These are phyloP conservation scores for Aptenodytes patagonicus DNA, from an alignment of 2,113 vertebrate species.

Conservation along the genomic window DNA sequence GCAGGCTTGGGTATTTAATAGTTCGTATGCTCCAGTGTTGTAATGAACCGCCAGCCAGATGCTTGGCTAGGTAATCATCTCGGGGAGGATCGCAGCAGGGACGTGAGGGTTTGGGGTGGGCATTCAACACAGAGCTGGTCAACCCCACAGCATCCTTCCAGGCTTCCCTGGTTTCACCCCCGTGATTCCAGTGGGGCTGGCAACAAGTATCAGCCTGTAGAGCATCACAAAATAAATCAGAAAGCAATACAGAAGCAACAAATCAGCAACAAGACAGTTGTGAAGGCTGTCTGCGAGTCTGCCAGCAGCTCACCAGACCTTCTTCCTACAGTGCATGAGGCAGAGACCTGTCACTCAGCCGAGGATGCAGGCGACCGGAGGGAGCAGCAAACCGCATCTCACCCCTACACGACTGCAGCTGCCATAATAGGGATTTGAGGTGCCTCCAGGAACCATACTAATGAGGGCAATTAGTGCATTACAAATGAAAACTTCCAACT, in stretches of 20 bases:
- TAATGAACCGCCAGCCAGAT: background rate
- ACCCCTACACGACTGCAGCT: background rate
- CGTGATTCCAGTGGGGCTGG: background rate
- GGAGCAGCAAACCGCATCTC: background rate
- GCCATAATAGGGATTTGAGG: background rate
- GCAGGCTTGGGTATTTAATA: background rate
- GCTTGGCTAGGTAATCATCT: background rate
- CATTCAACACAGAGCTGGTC: background rate
- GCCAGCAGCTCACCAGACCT: background rate
- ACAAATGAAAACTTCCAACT: background rate
- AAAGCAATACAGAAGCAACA: background rate
- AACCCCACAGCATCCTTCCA: background rate
- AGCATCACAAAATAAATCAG: background rate
- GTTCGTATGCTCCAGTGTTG: background rate
- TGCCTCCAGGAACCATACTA: slow-evolving; percentile 48
- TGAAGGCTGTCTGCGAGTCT: background rate
- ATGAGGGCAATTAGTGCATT: slow-evolving; percentile 20
- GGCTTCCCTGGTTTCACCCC: background rate
- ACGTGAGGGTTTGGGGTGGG: background rate
- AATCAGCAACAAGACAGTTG: background rate
- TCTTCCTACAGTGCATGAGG: background rate
- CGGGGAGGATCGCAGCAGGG: background rate
- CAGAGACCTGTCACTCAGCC: background rate
- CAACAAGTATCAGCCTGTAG: background rate
- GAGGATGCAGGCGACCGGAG: background rate